phyloP scores from a whole-genome alignment of 30 jellyfish, hydroid and myxozoan species.

The Aurelia aurita complex sp. Pacific region DNA sequence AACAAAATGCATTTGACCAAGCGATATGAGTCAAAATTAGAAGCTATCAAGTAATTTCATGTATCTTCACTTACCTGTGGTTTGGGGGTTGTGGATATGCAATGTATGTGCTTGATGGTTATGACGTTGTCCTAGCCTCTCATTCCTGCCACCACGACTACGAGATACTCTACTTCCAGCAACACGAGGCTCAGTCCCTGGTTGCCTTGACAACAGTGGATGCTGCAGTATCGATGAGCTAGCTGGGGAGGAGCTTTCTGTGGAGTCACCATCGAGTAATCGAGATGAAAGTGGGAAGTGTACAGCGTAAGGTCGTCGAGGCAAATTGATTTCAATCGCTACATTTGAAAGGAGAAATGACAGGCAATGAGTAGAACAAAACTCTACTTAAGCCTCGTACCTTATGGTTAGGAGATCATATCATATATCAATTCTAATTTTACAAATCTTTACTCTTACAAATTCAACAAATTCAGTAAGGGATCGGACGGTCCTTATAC shows the following conservation, averaged over 20 bases:
- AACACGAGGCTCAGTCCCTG: constrained; percentile 42
- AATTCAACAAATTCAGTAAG: too few species aligned
- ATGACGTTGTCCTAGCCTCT: constrained; percentile 78
- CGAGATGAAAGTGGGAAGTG: constrained; percentile 83
- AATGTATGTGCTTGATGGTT: constrained; percentile 84
- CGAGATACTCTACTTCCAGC: constrained; percentile 54
- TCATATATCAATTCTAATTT: too few species aligned
- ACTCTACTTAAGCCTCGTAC: too few species aligned
- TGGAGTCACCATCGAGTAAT: constrained; percentile 41
- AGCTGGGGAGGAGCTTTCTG: constrained; percentile 36
- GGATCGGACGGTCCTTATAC: too few species aligned
- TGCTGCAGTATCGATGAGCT: constrained; percentile 82
- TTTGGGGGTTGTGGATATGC: constrained; percentile 68
- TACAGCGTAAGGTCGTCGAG: constrained; percentile 83
- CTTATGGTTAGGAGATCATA: too few species aligned
- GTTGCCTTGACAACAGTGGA: constrained; percentile 79
- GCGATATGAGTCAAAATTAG: too few species aligned
- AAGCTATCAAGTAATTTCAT: background rate
- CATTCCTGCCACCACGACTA: constrained; percentile 61
- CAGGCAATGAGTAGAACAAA: too few species aligned
- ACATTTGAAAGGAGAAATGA: constrained; percentile 32
- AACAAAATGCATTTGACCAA: too few species aligned
- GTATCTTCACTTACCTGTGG: constrained; percentile 29
- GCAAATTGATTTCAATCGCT: constrained; percentile 73
- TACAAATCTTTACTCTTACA: too few species aligned